Evolutionary conservation across 2,797 vertebrate species (phyloP).

Genomic region (Macropodus opercularis): DNA sequence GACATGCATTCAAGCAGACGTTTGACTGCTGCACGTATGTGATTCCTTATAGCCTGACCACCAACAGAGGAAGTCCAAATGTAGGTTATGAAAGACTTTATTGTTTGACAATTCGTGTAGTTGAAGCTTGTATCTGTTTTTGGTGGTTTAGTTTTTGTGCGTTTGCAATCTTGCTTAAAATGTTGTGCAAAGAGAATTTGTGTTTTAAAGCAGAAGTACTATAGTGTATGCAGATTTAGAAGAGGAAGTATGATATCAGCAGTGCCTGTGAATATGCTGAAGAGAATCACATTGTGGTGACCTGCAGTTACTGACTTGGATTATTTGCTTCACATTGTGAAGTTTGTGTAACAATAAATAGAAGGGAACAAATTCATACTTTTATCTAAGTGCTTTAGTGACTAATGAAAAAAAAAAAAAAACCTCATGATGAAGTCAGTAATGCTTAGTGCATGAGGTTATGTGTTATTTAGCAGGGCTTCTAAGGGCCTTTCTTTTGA

Average conservation of each 20-base stretch:
- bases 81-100: neutral
- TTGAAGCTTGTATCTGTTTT: neutral
- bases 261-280: constrained; percentile 42
- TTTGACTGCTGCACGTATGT: constrained; percentile 6
- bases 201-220: constrained; percentile 30
- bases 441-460: constrained; percentile 15
- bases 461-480: constrained; percentile 18
- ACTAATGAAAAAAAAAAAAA: constrained; percentile 30
- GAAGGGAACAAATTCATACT: neutral
- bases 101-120: neutral
- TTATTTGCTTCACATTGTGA: neutral
- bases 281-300: neutral
- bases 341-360: neutral
- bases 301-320: neutral
- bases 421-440: constrained; percentile 5
- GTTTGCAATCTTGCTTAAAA: constrained; percentile 26
- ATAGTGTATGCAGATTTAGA: constrained; percentile 28
- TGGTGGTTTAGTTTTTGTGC: constrained; percentile 21
- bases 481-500: constrained; percentile 27
- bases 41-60: constrained; percentile 15
- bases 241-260: constrained; percentile 44
- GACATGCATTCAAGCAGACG: constrained; percentile 5
- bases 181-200: constrained; percentile 18
- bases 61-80: neutral
- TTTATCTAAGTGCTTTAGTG: neutral